A percentile compares a stretch with the other conserved stretches of the same genome.
Conservation (phyloP, 2,888 invertebrate genomes). For the Pseudococcus jackbeardsleyi region DNA sequence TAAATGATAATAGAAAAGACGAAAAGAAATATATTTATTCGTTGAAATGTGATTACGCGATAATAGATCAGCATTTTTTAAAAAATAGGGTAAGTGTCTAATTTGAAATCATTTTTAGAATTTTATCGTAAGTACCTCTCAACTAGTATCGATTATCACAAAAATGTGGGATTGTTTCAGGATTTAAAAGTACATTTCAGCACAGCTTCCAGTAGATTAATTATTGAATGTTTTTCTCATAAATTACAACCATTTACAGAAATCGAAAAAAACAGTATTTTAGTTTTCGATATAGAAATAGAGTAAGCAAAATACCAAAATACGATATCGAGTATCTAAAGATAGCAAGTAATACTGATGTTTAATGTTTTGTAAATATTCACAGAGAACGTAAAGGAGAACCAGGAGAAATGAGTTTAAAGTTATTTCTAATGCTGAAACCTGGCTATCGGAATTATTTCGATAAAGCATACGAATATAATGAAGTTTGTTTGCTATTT, state of each 20-base stretch:
- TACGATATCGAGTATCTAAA: too few relatives aligned
- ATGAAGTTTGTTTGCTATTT: conserved; percentile 30
- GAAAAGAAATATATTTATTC: conserved; percentile 50
- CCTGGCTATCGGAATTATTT: conserved; percentile 24
- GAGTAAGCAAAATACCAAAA: not conserved
- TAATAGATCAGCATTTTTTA: conserved; percentile 45
- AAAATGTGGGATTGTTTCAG: not conserved
- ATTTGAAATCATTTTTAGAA: not conserved
- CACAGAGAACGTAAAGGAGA: conserved; percentile 42
- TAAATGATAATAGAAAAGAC: conserved; percentile 43
- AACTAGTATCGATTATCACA: not conserved
- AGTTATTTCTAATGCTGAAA: conserved; percentile 33
- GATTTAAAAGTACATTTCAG: conserved; percentile 46
- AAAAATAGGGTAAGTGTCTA: conserved; percentile 3
- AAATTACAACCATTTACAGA: conserved; percentile 47
- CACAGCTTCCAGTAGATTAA: conserved; percentile 45
- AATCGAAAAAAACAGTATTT: conserved; percentile 43
- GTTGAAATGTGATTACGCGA: conserved; percentile 47
- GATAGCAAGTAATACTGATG: too few relatives aligned
- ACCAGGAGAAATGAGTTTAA: not conserved
- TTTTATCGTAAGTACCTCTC: not conserved
- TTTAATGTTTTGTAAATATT: not conserved
- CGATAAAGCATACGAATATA: conserved; percentile 38
- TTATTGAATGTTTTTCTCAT: conserved; percentile 49
- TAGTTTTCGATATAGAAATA: conserved; percentile 29